Evolutionary conservation across 2,113 vertebrate genomes (phyloP).

Genomic region (Piaya cayana): DNA sequence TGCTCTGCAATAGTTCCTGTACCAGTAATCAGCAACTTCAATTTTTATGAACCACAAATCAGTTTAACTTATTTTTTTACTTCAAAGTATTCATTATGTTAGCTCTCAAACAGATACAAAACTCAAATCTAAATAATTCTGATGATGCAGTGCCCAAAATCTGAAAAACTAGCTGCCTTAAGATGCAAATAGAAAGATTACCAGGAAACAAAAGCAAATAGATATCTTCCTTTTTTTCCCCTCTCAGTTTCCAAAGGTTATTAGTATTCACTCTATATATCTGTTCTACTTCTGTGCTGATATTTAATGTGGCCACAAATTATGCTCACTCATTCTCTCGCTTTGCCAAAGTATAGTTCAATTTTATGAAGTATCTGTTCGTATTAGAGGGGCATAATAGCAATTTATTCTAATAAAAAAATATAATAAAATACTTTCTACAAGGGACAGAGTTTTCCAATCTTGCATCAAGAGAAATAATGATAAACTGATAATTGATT

Average conservation of each 20-base stretch:
- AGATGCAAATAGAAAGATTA: constrained; percentile 66
- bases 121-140: constrained; percentile 29
- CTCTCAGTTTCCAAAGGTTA: constrained; percentile 74
- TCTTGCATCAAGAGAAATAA: constrained; percentile 59
- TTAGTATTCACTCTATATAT: constrained; percentile 75
- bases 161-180: constrained; percentile 53
- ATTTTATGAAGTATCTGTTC: constrained; percentile 75
- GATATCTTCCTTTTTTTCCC: constrained; percentile 61
- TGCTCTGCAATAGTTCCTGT: background rate
- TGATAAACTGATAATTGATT: constrained; percentile 61
- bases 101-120: background rate
- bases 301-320: constrained; percentile 75
- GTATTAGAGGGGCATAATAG: constrained; percentile 69
- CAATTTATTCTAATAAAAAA: constrained; percentile 64
- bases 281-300: constrained; percentile 53
- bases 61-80: constrained; percentile 10
- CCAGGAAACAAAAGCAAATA: constrained; percentile 75
- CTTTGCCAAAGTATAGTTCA: constrained; percentile 74
- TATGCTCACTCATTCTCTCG: constrained; percentile 66
- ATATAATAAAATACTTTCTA: constrained; percentile 56
- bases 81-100: background rate
- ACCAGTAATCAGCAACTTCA: constrained; percentile 10
- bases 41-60: constrained; percentile 24
- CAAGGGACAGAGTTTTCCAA: constrained; percentile 40
- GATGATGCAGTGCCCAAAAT: background rate